Evolutionary conservation across 2,113 vertebrate genomes (phyloP), one percentile per base, ranked within the genome.

Genomic region (Neolamprologus modestus): DNA sequence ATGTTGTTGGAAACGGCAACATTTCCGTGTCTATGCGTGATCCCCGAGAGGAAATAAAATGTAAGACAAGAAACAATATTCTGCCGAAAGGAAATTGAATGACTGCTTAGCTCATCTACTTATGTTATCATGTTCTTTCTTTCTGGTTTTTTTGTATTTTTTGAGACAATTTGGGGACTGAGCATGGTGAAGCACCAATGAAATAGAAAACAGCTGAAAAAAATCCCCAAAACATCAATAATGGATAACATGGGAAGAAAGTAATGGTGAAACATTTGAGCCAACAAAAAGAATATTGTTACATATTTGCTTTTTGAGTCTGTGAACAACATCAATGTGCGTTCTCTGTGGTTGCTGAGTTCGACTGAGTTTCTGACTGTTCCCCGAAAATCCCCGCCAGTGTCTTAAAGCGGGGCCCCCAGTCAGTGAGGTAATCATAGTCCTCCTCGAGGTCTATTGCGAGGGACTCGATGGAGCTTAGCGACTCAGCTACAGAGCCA

Each of bases 341-440:
- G 84, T 94, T 94, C 63, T 97, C 96, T 11, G 91, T 88, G 82
- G 93, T 85, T 50, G 90, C 90, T 8, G 92, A 93, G 89, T 96
- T 92, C 35, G 94, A 95, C 83, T 93, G 95, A 68, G 94, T 93
- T 95, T 98, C 97, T 8, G 95, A 90, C 92, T 97, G 96, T 89
- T 98, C 97, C 61, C 97, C 98, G 84, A 99, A 99, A 94, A 99
- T 97, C 21, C 98, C 99, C 79, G 98, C 98, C 92, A 99, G 95
- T 42, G 97, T 98, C 96, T 98, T 97, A 92, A 99, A 99, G 88
- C 97, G 98, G 31, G 99, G 99, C 55, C 99, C 99, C 98, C 98
- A 99, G 83, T 98, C 98, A 42, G 93, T 96, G 93, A 99, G 97
- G 91, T 98, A 99, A 92, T 98, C 97, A 9, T 97, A 99, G 96